phyloP scores from a whole-genome alignment of 2,797 vertebrate species.

The Micromesistius poutassou region DNA sequence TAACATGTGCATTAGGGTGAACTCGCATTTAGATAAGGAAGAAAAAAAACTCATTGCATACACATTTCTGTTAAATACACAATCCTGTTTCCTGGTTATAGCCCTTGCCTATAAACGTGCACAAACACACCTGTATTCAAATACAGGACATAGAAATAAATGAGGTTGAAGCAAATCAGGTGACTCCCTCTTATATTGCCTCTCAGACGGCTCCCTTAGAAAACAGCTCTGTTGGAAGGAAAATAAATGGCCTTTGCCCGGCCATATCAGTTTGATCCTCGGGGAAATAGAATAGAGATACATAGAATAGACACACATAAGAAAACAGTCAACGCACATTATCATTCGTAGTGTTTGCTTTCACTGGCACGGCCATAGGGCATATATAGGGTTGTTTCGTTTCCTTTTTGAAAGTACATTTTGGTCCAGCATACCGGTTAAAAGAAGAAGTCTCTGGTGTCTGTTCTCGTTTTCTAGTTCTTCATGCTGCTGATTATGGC shows the following conservation, averaged over 20 bases:
- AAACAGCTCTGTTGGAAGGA: slow-evolving; percentile 41
- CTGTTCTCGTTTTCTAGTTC: background rate
- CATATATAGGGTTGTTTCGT: background rate
- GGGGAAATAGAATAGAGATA: background rate
- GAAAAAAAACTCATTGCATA: background rate
- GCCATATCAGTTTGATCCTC: slow-evolving; percentile 32
- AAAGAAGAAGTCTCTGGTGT: background rate
- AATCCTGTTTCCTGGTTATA: background rate
- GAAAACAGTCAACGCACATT: background rate
- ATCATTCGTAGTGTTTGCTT: background rate
- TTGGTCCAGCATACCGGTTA: background rate
- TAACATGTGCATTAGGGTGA: background rate
- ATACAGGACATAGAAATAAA: slow-evolving; percentile 58
- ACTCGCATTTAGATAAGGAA: background rate
- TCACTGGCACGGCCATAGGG: background rate
- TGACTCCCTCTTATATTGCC: slow-evolving; percentile 56
- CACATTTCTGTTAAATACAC: background rate
- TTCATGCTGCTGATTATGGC: slow-evolving; percentile 16
- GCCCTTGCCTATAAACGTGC: background rate
- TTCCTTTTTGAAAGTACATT: background rate
- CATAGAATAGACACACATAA: background rate
- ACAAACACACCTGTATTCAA: background rate
- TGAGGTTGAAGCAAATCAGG: slow-evolving; percentile 34
- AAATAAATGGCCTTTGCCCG: slow-evolving; percentile 62
- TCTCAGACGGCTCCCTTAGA: slow-evolving; percentile 39